phyloP scores from a whole-genome alignment of 2,113 vertebrate species.

The Lamprologus tigripictilis region DNA sequence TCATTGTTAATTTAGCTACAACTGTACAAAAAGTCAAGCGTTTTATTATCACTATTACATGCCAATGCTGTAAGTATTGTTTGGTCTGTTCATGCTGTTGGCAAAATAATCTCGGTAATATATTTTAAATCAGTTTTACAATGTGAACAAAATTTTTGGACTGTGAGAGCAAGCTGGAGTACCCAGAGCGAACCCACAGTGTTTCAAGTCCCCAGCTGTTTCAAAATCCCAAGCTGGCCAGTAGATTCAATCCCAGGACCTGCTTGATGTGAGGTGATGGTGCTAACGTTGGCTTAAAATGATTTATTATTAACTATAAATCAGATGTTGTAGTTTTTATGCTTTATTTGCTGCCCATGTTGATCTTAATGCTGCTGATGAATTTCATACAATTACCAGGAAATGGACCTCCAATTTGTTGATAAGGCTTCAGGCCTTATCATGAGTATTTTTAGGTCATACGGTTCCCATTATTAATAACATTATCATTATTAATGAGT shows the following conservation, averaged over 20 bases:
- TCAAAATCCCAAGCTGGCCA: not conserved
- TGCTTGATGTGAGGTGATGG: not conserved
- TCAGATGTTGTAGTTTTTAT: not conserved
- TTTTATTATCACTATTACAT: not conserved
- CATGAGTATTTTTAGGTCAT: not conserved
- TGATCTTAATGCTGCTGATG: not conserved
- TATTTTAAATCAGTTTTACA: not conserved
- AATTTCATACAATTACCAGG: not conserved
- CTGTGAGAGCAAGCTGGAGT: not conserved
- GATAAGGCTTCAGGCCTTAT: not conserved
- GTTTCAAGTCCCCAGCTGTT: not conserved
- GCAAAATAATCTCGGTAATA: not conserved
- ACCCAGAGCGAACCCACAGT: not conserved
- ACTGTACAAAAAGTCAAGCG: not conserved
- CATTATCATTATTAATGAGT: not conserved
- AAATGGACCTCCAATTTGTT: not conserved
- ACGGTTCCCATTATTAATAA: not conserved
- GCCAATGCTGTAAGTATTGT: not conserved
- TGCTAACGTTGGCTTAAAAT: not conserved
- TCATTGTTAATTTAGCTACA: not conserved
- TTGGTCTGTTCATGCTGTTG: not conserved
- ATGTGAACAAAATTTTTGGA: not conserved
- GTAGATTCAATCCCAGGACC: not conserved
- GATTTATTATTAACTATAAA: not conserved
- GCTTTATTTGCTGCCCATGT: not conserved